These are phyloP conservation scores for Caenorhabditis becei DNA, from an alignment of 2,888 invertebrate species.

Conservation along the genomic window DNA sequence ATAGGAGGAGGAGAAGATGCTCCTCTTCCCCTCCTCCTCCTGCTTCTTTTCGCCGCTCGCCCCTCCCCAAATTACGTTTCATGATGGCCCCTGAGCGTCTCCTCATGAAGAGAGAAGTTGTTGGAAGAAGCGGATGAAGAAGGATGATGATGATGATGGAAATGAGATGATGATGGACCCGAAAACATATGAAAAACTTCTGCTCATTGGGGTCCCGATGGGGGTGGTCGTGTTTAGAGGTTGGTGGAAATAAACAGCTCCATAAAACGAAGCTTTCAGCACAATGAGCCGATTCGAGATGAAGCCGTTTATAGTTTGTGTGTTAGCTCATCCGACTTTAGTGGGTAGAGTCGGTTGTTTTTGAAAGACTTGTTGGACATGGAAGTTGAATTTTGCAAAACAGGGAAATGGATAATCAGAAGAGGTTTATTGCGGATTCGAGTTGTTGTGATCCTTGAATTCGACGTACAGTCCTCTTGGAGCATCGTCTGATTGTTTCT, in stretches of 20 bases:
- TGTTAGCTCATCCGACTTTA: constrained; percentile 5
- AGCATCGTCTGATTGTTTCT: constrained; percentile 18
- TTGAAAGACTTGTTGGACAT: neutral
- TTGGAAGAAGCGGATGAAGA: constrained; percentile 19
- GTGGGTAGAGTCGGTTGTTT: constrained; percentile 11
- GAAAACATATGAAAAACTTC: constrained; percentile 25
- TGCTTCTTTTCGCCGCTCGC: constrained; percentile 8
- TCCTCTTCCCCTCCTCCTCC: constrained; percentile 33
- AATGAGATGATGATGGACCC: neutral
- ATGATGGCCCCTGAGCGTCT: constrained; percentile 43
- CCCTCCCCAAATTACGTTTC: constrained; percentile 58
- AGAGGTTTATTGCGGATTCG: constrained; percentile 5
- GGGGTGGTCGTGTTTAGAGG: constrained; percentile 18
- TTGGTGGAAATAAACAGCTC: neutral
- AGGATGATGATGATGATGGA: constrained; percentile 29
- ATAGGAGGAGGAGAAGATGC: constrained; percentile 32
- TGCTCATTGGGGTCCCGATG: constrained; percentile 4
- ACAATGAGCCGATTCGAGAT: constrained; percentile 1
- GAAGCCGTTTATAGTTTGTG: constrained; percentile 4
- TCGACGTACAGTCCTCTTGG: constrained; percentile 34
- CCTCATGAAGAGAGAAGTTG: constrained; percentile 20
- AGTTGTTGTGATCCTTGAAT: constrained; percentile 41
- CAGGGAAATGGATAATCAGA: neutral
- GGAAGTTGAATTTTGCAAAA: neutral
- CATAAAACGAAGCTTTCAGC: constrained; percentile 24